Conservation (phyloP, 2,113 vertebrate species). For the Pluvialis apricaria region DNA sequence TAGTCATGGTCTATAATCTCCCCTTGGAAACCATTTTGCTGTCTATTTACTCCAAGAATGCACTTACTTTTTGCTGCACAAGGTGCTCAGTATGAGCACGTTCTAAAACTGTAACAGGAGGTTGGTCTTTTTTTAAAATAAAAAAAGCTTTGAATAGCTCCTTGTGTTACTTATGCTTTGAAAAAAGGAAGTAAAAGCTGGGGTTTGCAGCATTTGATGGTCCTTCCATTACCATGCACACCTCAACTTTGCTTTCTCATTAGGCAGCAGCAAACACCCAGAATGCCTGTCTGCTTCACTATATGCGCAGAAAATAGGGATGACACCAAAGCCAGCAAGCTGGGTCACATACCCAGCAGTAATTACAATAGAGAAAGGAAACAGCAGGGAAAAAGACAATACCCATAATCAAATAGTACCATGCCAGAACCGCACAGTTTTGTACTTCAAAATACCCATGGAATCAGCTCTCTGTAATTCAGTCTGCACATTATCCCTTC, state of each 20-base stretch:
- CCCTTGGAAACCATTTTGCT: neutral
- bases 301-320: neutral
- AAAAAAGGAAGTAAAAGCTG: neutral
- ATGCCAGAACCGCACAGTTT: neutral
- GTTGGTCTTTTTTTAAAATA: accelerated
- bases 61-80: neutral
- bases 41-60: neutral
- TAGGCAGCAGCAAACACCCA: neutral
- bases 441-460: neutral
- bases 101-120: neutral
- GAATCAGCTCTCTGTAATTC: neutral
- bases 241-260: neutral
- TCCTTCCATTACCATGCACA: neutral
- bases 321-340: neutral
- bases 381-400: neutral
- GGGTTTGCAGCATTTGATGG: neutral
- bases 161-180: neutral
- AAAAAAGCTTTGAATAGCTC: neutral
- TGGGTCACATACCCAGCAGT: neutral
- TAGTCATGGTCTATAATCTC: neutral
- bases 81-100: neutral
- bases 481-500: neutral
- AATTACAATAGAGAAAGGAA: neutral
- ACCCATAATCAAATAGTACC: neutral
- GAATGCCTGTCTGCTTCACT: neutral